Percentiles rank a stretch among this genome's conserved stretches.
Conservation (phyloP, 2,113 vertebrate genomes). For the Pelusios castaneus region DNA sequence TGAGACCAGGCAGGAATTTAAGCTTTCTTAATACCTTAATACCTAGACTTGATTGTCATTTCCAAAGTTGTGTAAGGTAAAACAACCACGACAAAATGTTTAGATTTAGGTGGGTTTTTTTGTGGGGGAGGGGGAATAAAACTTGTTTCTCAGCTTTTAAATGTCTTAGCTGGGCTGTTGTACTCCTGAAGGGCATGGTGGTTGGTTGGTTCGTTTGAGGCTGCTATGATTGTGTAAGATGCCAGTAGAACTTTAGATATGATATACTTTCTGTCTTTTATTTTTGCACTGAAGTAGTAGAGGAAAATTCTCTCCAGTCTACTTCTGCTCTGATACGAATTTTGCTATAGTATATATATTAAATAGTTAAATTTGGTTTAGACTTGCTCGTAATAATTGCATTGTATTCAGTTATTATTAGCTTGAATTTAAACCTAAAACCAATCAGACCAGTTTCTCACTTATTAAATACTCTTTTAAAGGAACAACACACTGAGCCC, state of each 20-base stretch:
- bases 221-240: rapidly evolving
- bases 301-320: neutral
- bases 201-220: neutral
- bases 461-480: no score
- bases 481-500: slow-evolving; percentile 8
- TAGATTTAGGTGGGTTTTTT: neutral
- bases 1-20: neutral
- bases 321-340: neutral
- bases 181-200: neutral
- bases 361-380: neutral
- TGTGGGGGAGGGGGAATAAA: neutral
- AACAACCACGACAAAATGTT: rapidly evolving
- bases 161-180: neutral
- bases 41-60: neutral
- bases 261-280: neutral
- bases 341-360: neutral
- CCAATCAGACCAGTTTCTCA: no score
- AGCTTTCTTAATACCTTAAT: neutral
- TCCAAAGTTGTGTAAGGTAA: neutral
- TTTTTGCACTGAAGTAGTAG: neutral
- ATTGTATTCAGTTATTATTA: slow-evolving; percentile 40
- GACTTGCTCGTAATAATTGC: neutral
- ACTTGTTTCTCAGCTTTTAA: neutral
- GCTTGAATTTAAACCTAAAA: slow-evolving; percentile 32
- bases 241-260: neutral